These are phyloP conservation scores for Zaprionus camerounensis DNA, from an alignment of 1,140 invertebrate species.

Conservation along the genomic window DNA sequence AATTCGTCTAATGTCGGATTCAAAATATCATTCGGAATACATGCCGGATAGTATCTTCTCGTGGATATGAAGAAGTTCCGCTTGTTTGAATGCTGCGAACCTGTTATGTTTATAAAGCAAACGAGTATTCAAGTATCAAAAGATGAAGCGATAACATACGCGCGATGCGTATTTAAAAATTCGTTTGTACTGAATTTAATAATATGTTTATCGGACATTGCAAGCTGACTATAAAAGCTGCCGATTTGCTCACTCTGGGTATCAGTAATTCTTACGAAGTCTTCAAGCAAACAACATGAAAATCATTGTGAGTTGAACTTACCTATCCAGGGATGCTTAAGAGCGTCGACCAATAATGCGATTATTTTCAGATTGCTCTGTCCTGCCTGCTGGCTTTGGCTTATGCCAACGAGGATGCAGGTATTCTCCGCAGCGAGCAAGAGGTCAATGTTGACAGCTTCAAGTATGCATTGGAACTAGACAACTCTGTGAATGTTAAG, in stretches of 20 bases:
- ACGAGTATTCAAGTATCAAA: constrained; percentile 12
- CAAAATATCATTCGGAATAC: not conserved
- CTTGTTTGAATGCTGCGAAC: constrained; percentile 28
- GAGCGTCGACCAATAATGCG: not conserved
- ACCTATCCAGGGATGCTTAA: not conserved
- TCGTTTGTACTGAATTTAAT: constrained; percentile 34
- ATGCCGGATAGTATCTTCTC: constrained; percentile 18
- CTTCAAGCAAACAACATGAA: constrained; percentile 75
- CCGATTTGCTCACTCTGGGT: constrained; percentile 6
- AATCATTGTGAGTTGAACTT: constrained; percentile 67
- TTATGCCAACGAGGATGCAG: constrained; percentile 61
- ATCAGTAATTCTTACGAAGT: constrained; percentile 69
- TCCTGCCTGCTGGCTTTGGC: constrained; percentile 69
- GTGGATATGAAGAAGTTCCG: constrained; percentile 41
- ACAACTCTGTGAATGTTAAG: constrained; percentile 90
- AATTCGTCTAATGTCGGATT: not conserved
- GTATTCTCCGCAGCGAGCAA: constrained; percentile 38
- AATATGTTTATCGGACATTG: constrained; percentile 38
- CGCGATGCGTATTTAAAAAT: constrained; percentile 20
- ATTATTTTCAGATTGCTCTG: constrained; percentile 56
- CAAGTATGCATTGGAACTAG: constrained; percentile 87
- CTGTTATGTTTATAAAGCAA: constrained; percentile 41
- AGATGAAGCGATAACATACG: constrained; percentile 23
- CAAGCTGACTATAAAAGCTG: constrained; percentile 60
- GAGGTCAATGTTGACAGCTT: constrained; percentile 58